Base-by-base conservation (phyloP, 2,797 vertebrate species). In the Thaleichthys pacificus region DNA sequence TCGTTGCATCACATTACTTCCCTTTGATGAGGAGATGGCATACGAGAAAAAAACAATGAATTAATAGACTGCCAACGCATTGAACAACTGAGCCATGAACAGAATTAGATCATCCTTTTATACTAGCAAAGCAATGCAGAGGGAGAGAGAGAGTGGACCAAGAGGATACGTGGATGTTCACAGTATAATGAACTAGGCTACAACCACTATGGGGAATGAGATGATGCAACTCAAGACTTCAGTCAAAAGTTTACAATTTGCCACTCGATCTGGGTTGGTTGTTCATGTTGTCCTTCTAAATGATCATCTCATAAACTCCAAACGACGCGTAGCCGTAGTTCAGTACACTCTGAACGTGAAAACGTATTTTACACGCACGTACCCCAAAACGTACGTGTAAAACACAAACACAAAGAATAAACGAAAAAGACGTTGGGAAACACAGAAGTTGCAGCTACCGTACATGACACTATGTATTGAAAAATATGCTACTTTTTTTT, bases 51-150 rank as follows among this genome's bases (percentile, higher is more conserved):
- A 80, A 81, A 85, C 72, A 87, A 87, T 30, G 77, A 65, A 66
- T 90, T 84, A 87, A 88, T 83, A 75, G 78, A 77, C 84, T 78
- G 81, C 78, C 84, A 83, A 86, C 85, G 85, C 84, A 85, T 74
- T 72, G 80, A 85, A 90, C 80, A 88, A 85, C 79, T 85, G 81
- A 85, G 86, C 89, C 82, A 84, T 85, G 83, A 87, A 88, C 77
- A 87, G 32, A 86, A 91, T 93, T 91, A 93, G 79, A 88, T 85
- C 88, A 93, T 92, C 92, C 93, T 91, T 80, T 87, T 77, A 75
- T 85, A 86, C 84, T 79, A 84, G 88, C 91, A 91, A 90, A 91
- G 92, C 90, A 79, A 89, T 90, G 87, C 82, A 21, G 68, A 88
- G 75, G 30, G 67, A 81, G 74, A 57, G 42, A 70, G 66, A 84